Base-by-base conservation (phyloP, 2,888 invertebrate species). In the Empis stercorea region DNA sequence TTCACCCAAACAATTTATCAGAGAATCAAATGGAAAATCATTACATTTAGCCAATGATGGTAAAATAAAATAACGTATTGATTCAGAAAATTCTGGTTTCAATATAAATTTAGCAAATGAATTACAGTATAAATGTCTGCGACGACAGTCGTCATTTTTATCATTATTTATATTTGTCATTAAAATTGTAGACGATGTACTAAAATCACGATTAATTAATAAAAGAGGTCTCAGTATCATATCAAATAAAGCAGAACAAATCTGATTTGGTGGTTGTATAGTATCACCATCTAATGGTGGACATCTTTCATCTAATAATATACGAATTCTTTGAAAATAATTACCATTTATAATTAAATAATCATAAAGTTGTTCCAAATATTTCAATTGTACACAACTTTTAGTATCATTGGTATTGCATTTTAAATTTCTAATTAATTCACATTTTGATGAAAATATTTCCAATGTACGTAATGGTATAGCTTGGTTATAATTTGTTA, bases 381-480 rank as follows among this genome's bases (percentile, higher is more conserved):
- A 70, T 17, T 38, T 38, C 14, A 23, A 20, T 23, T 14, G 14
- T 14, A 23, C 9, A n/a, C 13, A 11, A 17, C 11, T 10, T 14
- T 54, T 17, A 11, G 6, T 32, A 30, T 34, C 43, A 43, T 43
- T 20, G 27, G 10, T 23, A 14, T 46, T 44, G 46, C 53, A 46
- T 68, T 48, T 70, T 65, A 72, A 62, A 30, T 68, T 64, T 46
- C 61, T 61, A 56, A 61, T 70, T 45, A 63, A 65, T 44, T 61
- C 68, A 52, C 66, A 68, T 44, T 68, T 71, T 50, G 78, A 74
- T 10, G 85, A 81, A 58, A 84, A 87, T 23, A 83, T 78, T 63
- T 88, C 87, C 59, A 92, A 69, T 71, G 85, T 81, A 57, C 87
- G 75, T 50, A 91, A 71, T 6, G 87, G 83, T 45, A 87, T 78